These are phyloP conservation scores for Tubiluchus corallicola DNA, from an alignment of 2,888 invertebrate species.

Conservation along the genomic window DNA sequence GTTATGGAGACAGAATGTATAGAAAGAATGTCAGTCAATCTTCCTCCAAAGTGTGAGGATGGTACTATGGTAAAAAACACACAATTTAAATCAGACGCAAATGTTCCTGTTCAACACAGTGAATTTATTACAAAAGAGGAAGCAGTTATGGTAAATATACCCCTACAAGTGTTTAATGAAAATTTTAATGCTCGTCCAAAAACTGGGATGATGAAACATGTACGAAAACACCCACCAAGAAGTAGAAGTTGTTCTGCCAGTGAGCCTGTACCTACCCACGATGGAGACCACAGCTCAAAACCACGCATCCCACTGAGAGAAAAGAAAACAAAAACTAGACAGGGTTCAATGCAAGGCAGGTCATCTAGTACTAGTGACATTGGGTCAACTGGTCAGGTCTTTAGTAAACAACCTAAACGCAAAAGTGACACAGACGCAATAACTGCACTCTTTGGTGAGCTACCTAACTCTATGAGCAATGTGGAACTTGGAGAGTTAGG, in stretches of 20 bases:
- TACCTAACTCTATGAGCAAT: not conserved
- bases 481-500: not conserved
- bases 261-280: too few species aligned
- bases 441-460: not conserved
- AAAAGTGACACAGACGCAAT: not conserved
- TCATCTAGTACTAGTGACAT: not conserved
- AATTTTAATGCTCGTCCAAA: not conserved
- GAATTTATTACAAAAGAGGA: slow-evolving; percentile 1
- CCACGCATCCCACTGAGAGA: not conserved
- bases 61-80: not conserved
- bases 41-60: not conserved
- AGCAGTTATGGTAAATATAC: not conserved
- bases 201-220: not conserved
- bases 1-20: not conserved
- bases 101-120: not conserved
- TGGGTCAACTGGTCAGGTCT: too few species aligned
- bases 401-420: not conserved
- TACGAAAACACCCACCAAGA: slow-evolving; percentile 3
- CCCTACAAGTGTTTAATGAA: not conserved
- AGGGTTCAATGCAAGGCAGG: not conserved
- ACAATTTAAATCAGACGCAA: not conserved
- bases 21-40: not conserved
- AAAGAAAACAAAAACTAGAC: not conserved
- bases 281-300: not conserved
- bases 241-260: too few species aligned